A percentile compares a stretch with the other conserved stretches of the same genome.
These are phyloP conservation scores for Mystacornis crossleyi DNA, from an alignment of 2,113 vertebrate genomes.

Conservation along the genomic window DNA sequence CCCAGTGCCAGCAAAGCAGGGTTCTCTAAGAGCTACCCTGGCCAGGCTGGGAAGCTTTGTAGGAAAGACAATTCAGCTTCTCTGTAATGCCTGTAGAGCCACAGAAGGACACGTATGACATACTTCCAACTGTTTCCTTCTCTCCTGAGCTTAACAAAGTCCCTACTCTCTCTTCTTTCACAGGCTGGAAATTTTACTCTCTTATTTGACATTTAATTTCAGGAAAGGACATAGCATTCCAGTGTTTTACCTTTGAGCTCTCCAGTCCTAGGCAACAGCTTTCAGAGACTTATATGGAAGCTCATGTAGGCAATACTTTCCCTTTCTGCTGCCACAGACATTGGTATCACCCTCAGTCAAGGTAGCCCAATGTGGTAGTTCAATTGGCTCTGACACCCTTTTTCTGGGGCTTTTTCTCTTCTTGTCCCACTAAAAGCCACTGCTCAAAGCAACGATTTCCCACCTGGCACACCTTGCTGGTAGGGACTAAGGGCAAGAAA, in stretches of 20 bases:
- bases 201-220: neutral
- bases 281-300: neutral
- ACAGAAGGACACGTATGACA: neutral
- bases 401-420: neutral
- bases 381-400: neutral
- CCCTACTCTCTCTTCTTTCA: neutral
- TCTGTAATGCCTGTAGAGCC: neutral
- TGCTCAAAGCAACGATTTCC: neutral
- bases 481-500: neutral
- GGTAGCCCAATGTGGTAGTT: neutral
- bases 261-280: neutral
- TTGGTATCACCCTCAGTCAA: neutral
- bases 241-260: neutral
- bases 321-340: neutral
- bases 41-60: neutral
- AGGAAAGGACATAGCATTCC: neutral
- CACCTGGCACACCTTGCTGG: neutral
- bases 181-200: neutral
- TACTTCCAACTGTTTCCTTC: neutral
- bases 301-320: neutral
- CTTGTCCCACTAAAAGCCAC: neutral
- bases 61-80: neutral
- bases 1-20: neutral
- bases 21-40: rapidly evolving
- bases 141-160: neutral